These are phyloP conservation scores for Lytechinus variegatus DNA, from an alignment of 35 echinoderm and acorn worm genomes.

Conservation along the genomic window DNA sequence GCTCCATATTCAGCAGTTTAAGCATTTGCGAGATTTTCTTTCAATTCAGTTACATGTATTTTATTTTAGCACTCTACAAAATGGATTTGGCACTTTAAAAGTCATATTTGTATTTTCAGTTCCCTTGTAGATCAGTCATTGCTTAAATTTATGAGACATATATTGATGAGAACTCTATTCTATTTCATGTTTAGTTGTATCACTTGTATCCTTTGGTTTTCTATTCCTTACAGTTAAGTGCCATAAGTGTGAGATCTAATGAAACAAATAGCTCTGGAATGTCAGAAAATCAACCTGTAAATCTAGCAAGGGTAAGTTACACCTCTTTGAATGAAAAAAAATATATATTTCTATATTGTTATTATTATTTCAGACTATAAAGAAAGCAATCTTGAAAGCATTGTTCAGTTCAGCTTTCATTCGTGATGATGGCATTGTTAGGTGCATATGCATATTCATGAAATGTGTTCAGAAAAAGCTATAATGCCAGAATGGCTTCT, in stretches of 20 bases:
- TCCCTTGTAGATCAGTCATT: too few species aligned
- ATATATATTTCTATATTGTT: background rate
- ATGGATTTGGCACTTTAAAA: too few species aligned
- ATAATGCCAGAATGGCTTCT: too few species aligned
- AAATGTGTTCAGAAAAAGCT: too few species aligned
- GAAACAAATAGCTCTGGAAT: constrained; percentile 65
- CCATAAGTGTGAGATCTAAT: constrained; percentile 55
- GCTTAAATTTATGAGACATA: background rate
- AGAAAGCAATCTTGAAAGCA: background rate
- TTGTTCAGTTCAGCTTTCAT: background rate
- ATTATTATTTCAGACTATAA: background rate
- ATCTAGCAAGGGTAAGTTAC: constrained; percentile 43
- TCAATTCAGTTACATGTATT: background rate
- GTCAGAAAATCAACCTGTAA: constrained; percentile 56
- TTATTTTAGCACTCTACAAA: too few species aligned
- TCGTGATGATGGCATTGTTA: background rate
- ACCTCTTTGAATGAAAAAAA: background rate
- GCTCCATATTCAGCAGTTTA: too few species aligned
- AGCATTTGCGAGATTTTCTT: background rate
- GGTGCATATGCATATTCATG: background rate
- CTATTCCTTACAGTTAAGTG: constrained; percentile 10
- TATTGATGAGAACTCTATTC: background rate
- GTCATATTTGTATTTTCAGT: too few species aligned
- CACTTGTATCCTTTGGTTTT: background rate
- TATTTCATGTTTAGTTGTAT: background rate